These are phyloP conservation scores for Hartigia nigra DNA, from an alignment of 2,888 invertebrate species.

Conservation along the genomic window DNA sequence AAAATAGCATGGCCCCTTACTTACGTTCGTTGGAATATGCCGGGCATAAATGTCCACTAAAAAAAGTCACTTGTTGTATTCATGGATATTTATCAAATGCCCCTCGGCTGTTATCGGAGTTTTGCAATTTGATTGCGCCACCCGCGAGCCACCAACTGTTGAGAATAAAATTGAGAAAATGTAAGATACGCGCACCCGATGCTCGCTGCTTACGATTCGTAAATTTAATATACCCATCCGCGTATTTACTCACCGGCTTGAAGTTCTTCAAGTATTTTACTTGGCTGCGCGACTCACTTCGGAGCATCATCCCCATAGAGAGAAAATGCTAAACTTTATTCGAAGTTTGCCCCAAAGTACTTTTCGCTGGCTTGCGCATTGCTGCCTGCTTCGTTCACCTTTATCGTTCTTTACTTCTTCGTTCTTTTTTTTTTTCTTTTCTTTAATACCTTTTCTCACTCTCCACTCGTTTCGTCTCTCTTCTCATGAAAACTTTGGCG, in stretches of 20 bases:
- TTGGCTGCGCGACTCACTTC: conserved; percentile 29
- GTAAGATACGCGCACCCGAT: neutral
- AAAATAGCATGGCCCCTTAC: no score
- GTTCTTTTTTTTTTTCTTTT: neutral
- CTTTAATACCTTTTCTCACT: neutral
- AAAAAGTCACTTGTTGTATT: no score
- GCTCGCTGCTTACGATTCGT: conserved; percentile 22
- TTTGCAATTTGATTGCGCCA: neutral
- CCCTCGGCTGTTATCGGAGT: neutral
- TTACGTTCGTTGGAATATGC: no score
- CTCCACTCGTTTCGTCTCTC: neutral
- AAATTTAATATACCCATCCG: conserved; percentile 42
- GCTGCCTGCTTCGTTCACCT: neutral
- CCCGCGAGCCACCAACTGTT: neutral
- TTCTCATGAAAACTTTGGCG: neutral
- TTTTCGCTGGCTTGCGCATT: neutral
- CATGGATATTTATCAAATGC: neutral
- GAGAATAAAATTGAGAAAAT: neutral
- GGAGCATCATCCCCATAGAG: conserved; percentile 18
- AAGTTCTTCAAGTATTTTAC: conserved; percentile 34
- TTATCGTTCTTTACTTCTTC: neutral
- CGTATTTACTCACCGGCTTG: conserved; percentile 36
- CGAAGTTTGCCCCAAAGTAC: conserved; percentile 16
- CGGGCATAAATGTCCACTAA: no score
- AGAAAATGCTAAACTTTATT: conserved; percentile 43